phyloP scores from a whole-genome alignment of 2,113 vertebrate genomes.

The Phyllopteryx taeniolatus region DNA sequence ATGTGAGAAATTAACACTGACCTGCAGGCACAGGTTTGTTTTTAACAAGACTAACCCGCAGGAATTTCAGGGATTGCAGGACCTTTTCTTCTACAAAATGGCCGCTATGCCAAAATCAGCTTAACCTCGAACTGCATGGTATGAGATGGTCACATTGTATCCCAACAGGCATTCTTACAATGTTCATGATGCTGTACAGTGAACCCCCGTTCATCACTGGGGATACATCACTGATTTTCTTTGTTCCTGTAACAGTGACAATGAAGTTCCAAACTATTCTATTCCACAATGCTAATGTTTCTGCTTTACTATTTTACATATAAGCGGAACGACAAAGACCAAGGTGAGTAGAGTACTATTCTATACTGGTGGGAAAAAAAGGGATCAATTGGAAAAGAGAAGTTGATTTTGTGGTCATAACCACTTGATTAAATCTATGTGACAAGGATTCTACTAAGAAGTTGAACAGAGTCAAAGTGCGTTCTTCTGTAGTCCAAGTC shows the following conservation, averaged over 20 bases:
- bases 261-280: too few relatives aligned
- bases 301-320: too few relatives aligned
- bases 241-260: too few relatives aligned
- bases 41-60: not conserved
- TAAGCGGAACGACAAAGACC: too few relatives aligned
- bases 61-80: not conserved
- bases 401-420: not conserved
- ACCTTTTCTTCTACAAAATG: not conserved
- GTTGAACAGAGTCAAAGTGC: not conserved
- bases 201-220: too few relatives aligned
- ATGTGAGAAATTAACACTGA: not conserved
- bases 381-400: not conserved
- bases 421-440: not conserved
- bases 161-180: too few relatives aligned
- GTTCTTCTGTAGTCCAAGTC: not conserved
- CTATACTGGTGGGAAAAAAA: not conserved
- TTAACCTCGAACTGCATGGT: not conserved
- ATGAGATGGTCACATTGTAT: not conserved
- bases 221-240: too few relatives aligned
- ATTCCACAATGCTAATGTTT: too few relatives aligned
- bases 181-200: too few relatives aligned
- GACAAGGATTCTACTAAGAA: not conserved
- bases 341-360: too few relatives aligned
- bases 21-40: not conserved
- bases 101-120: not conserved